Evolutionary conservation across 2,113 vertebrate species (phyloP), one percentile per base, ranked within the genome.

Genomic region (zebrafish (Danio rerio)): DNA sequence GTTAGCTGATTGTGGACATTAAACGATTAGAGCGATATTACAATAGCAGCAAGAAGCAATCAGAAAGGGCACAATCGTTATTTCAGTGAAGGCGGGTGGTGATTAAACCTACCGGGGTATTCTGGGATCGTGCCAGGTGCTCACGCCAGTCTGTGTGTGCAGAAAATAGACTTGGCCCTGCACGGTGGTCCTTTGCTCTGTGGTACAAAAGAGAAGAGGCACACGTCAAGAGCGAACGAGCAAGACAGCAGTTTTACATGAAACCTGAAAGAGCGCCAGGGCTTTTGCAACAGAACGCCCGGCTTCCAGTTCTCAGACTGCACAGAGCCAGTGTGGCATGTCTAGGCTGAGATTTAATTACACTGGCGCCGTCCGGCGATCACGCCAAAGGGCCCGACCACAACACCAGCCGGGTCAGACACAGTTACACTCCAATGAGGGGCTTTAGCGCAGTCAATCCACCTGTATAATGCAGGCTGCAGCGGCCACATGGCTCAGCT

Each of bases 121-220:
- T 91, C 97, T 94, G 77, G 97, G 97, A 90, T 99, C 97, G 0
- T 99, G 97, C 97, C 97, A 99, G 0, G 97, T 98, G 93, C 97
- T 99, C 83, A 99, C 97, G 58, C 97, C 97, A 0, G 97, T 99
- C 93, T 99, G 97, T 2, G 97, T 99, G 93, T 99, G 97, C 88
- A 99, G 93, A 91, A 99, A 99, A 89, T 99, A 99, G 85, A 99
- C 97, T 85, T 99, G 97, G 50, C 97, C 97, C 89, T 99, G 97
- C 82, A 98, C 96, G 4, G 97, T 99, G 63, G 97, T 99, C 89
- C 97, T 95, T 90, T 96, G 95, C 83, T 96, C 95, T 96, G 82
- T 9, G 82, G 66, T 66, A 40, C 61, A 72, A 71, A 18, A 77
- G 43, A 83, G 15, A 45, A 81, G 11, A 56, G 16, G 15, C n/a